These are phyloP conservation scores for Entelurus aequoreus DNA, from an alignment of 2,113 vertebrate genomes.

Conservation along the genomic window DNA sequence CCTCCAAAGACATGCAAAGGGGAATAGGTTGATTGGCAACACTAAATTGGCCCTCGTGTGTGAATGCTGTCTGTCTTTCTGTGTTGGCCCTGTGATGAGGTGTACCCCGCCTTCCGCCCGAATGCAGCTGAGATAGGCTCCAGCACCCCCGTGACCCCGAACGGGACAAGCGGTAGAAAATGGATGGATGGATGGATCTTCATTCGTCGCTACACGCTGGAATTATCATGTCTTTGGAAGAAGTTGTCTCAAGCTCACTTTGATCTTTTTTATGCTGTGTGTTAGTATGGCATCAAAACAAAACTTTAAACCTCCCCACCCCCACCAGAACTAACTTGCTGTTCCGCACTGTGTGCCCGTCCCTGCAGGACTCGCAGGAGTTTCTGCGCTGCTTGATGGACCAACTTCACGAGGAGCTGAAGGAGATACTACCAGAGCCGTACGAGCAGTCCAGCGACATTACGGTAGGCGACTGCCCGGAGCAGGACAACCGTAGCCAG, in stretches of 20 bases:
- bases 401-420: constrained; percentile 95
- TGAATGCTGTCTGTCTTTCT: too few species aligned
- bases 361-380: constrained; percentile 89
- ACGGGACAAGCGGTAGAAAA: too few species aligned
- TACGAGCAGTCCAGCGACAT: constrained; percentile 73
- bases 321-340: too few species aligned
- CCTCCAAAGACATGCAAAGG: too few species aligned
- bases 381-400: constrained; percentile 98
- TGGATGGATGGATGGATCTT: constrained; percentile 41
- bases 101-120: too few species aligned
- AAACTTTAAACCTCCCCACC: background rate
- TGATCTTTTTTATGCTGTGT: background rate
- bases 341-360: background rate
- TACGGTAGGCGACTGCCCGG: constrained; percentile 71
- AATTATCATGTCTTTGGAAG: background rate
- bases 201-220: constrained; percentile 47
- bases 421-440: constrained; percentile 80
- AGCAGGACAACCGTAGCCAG: constrained; percentile 81
- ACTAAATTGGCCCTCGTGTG: too few species aligned
- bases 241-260: background rate
- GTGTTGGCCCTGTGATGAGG: too few species aligned
- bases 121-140: too few species aligned
- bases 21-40: too few species aligned
- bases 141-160: too few species aligned
- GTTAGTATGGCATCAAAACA: background rate